These are phyloP conservation scores for Oxyruncus cristatus DNA, from an alignment of 2,113 vertebrate species.

Conservation along the genomic window DNA sequence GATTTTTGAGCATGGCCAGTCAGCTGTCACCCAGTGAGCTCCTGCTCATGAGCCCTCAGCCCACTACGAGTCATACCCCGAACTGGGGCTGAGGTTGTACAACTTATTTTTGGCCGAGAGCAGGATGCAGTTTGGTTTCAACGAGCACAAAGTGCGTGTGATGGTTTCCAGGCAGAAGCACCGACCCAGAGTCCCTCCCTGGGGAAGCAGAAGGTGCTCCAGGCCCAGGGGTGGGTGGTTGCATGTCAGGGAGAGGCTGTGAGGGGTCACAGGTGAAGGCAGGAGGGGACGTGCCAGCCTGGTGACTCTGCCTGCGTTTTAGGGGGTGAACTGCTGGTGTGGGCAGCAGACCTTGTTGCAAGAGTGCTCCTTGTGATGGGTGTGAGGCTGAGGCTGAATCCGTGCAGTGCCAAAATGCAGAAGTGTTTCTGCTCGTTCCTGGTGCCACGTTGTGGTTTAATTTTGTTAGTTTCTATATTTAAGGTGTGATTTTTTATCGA, in stretches of 20 bases:
- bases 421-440: neutral
- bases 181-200: accelerated
- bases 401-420: neutral
- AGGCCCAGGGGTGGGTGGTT: accelerated
- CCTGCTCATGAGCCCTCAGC: accelerated
- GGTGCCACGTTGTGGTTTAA: neutral
- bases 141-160: accelerated
- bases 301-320: neutral
- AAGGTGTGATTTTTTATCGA: neutral
- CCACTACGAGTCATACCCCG: neutral
- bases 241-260: accelerated
- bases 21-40: neutral
- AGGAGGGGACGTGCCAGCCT: neutral
- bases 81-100: neutral
- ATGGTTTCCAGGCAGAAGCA: neutral
- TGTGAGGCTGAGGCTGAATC: neutral
- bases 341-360: neutral
- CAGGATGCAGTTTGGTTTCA: neutral
- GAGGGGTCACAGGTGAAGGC: neutral
- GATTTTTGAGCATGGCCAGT: neutral
- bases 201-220: neutral
- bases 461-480: neutral
- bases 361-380: neutral
- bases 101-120: neutral
- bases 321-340: neutral